phyloP scores from a whole-genome alignment of 1,140 invertebrate species.

The Cotesia chilonis region DNA sequence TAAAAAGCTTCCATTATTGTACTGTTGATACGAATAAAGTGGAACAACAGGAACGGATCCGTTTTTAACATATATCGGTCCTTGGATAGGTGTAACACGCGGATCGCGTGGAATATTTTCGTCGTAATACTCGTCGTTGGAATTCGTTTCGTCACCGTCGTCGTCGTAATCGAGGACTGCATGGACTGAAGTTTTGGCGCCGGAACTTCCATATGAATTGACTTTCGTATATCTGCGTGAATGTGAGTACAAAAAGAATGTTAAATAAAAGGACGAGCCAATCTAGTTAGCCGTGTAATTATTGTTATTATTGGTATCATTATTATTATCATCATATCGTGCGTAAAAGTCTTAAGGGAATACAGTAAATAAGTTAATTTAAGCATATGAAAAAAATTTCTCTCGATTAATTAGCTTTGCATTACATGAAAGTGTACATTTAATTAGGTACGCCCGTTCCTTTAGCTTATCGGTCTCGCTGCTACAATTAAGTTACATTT shows the following conservation, averaged over 20 bases:
- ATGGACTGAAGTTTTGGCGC: conserved; percentile 73
- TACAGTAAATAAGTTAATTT: background rate
- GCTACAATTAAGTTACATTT: background rate
- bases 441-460: conserved; percentile 23
- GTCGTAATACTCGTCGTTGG: conserved; percentile 69
- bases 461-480: conserved; percentile 16
- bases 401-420: background rate
- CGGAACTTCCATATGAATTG: conserved; percentile 61
- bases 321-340: no score
- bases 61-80: conserved; percentile 81
- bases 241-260: conserved; percentile 3
- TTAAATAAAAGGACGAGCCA: background rate
- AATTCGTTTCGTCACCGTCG: conserved; percentile 56
- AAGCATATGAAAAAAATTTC: conserved; percentile 4
- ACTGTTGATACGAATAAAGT: conserved; percentile 81
- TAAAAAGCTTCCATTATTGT: conserved; percentile 84
- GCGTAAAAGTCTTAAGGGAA: background rate
- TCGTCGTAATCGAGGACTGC: conserved; percentile 76
- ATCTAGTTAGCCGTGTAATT: background rate
- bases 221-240: conserved; percentile 66
- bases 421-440: conserved; percentile 19
- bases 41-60: conserved; percentile 84
- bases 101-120: conserved; percentile 50
- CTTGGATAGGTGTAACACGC: conserved; percentile 80
- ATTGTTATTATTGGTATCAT: background rate